Evolutionary conservation across 2,797 vertebrate species (phyloP).

Genomic region (Phalloptychus januarius): DNA sequence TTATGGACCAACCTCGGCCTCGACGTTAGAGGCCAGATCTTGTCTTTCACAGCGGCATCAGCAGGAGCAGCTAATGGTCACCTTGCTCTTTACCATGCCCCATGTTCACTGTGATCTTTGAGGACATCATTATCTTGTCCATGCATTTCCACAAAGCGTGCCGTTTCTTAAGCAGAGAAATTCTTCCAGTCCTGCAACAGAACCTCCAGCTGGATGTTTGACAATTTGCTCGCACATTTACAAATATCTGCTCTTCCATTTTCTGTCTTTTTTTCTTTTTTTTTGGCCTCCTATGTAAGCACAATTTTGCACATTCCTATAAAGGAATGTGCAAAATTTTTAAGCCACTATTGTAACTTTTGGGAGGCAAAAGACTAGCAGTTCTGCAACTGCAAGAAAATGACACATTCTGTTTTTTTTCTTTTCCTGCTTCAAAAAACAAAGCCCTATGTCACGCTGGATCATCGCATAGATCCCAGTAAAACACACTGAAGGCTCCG

Average conservation of each 20-base stretch:
- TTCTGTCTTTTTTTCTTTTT: slow-evolving; percentile 4
- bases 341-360: too few relatives aligned
- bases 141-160: slow-evolving; percentile 31
- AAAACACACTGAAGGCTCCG: background rate
- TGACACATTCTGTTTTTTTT: too few relatives aligned
- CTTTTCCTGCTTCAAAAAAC: background rate
- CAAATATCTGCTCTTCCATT: slow-evolving; percentile 9
- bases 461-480: too few relatives aligned
- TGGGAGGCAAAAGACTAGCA: too few relatives aligned
- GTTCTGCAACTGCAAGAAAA: too few relatives aligned
- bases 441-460: background rate
- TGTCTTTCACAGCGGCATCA: slow-evolving; percentile 45
- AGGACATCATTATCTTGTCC: slow-evolving; percentile 64
- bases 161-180: slow-evolving; percentile 23
- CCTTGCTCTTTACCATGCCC: slow-evolving; percentile 62
- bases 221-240: background rate
- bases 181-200: slow-evolving; percentile 4
- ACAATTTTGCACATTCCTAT: too few relatives aligned
- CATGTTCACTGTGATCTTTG: slow-evolving; percentile 65
- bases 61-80: slow-evolving; percentile 57
- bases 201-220: slow-evolving; percentile 2
- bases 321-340: too few relatives aligned
- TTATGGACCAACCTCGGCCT: slow-evolving; percentile 61
- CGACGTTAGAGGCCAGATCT: slow-evolving; percentile 50
- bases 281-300: too few relatives aligned